Evolutionary conservation across 2,888 invertebrate genomes (phyloP).

Genomic region (Pyrrhia umbra): DNA sequence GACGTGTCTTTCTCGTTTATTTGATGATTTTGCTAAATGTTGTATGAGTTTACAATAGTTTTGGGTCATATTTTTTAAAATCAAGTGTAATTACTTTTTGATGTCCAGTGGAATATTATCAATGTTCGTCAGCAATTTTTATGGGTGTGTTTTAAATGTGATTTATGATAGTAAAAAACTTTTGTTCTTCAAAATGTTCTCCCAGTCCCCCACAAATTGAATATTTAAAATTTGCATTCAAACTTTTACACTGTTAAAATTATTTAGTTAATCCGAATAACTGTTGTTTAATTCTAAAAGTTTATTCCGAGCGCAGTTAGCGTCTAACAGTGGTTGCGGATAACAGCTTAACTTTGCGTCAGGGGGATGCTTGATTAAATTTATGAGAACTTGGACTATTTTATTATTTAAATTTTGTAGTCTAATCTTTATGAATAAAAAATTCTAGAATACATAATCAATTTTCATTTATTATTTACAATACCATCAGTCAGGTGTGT

Average conservation of each 20-base stretch:
- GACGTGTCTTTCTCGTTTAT: conserved; percentile 31
- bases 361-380: conserved; percentile 29
- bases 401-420: conserved; percentile 10
- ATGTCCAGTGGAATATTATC: no score
- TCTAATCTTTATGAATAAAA: neutral
- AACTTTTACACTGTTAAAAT: conserved; percentile 5
- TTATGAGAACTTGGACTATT: conserved; percentile 9
- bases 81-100: no score
- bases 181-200: no score
- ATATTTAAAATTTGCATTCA: neutral
- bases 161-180: neutral
- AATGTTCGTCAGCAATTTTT: no score
- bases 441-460: no score
- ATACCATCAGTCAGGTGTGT: neutral
- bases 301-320: conserved; percentile 30
- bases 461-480: no score
- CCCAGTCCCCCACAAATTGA: neutral
- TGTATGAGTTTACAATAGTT: no score
- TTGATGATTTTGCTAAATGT: conserved; percentile 15
- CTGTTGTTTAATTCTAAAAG: conserved; percentile 36
- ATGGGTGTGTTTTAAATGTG: no score
- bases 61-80: no score
- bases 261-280: conserved; percentile 6
- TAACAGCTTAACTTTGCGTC: conserved; percentile 27
- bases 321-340: conserved; percentile 15